These are phyloP conservation scores for Sclerodermus sp. DNA, from an alignment of 2,888 invertebrate species.

Conservation along the genomic window DNA sequence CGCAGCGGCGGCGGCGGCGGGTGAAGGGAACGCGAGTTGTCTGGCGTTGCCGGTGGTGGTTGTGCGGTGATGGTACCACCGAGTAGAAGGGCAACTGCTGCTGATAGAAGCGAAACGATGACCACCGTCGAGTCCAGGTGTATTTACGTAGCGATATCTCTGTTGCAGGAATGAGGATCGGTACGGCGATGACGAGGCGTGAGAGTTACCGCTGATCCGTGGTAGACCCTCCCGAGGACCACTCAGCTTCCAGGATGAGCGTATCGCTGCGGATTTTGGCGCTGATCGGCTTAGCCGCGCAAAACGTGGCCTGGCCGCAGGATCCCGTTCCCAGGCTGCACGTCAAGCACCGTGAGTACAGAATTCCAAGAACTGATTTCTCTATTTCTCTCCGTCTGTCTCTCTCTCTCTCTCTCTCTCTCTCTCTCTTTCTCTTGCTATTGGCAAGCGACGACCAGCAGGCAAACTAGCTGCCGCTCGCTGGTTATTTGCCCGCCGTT, in stretches of 20 bases:
- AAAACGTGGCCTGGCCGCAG: slow-evolving; percentile 72
- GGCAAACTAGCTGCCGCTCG: too few relatives aligned
- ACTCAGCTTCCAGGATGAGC: slow-evolving; percentile 44
- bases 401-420: too few relatives aligned
- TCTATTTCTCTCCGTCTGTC: neutral
- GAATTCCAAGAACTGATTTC: neutral
- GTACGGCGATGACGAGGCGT: slow-evolving; percentile 42
- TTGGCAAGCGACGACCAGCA: too few relatives aligned
- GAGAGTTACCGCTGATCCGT: slow-evolving; percentile 42
- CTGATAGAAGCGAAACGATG: too few relatives aligned
- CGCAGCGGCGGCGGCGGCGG: too few relatives aligned
- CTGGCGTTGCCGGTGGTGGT: too few relatives aligned
- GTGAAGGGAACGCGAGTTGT: too few relatives aligned
- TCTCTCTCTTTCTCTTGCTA: too few relatives aligned
- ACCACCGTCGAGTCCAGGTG: too few relatives aligned
- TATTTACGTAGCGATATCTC: neutral
- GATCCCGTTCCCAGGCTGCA: slow-evolving; percentile 71
- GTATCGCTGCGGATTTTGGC: slow-evolving; percentile 53
- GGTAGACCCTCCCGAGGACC: slow-evolving; percentile 34
- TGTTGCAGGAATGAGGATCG: slow-evolving; percentile 34
- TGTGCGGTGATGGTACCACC: too few relatives aligned
- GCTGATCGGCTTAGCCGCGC: slow-evolving; percentile 62
- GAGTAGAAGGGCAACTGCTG: too few relatives aligned
- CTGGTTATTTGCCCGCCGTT: too few relatives aligned
- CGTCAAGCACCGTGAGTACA: slow-evolving; percentile 65